phyloP scores from a whole-genome alignment of 2,113 vertebrate genomes.

The Halichoeres trimaculatus region DNA sequence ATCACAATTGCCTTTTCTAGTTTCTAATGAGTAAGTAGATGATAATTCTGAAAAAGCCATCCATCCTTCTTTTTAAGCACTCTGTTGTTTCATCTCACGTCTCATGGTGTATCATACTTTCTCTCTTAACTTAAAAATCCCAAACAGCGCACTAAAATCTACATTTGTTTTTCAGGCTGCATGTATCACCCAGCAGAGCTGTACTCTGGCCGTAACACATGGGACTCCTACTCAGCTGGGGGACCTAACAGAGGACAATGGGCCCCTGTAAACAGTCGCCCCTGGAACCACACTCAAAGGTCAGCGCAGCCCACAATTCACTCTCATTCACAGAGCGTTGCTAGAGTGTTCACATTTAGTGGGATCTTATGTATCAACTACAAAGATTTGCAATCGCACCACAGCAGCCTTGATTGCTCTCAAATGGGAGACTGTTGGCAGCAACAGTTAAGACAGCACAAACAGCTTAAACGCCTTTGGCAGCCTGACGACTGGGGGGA shows the following conservation, averaged over 20 bases:
- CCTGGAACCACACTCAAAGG: conserved; percentile 89
- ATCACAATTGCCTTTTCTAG: no score
- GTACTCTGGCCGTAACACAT: conserved; percentile 89
- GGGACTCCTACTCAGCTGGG: conserved; percentile 88
- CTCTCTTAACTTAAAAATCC: not conserved
- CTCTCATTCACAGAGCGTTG: not conserved
- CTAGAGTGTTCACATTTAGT: not conserved
- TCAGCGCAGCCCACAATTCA: conserved; percentile 51
- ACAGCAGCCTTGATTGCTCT: not conserved
- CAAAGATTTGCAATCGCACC: not conserved
- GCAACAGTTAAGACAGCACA: not conserved
- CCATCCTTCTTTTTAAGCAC: no score
- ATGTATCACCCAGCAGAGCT: conserved; percentile 93
- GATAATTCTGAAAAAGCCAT: no score
- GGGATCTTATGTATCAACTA: not conserved
- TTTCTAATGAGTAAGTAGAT: no score
- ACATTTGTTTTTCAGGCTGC: conserved; percentile 83
- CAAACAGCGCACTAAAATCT: not conserved
- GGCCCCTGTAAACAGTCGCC: conserved; percentile 83
- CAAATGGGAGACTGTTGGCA: not conserved
- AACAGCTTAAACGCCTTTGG: not conserved
- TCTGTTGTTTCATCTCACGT: not conserved
- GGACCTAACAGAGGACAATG: conserved; percentile 88
- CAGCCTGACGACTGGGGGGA: no score
- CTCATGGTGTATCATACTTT: not conserved